These are phyloP conservation scores for Muschampia plurimacula DNA, from an alignment of 2,888 invertebrate genomes.

Conservation along the genomic window DNA sequence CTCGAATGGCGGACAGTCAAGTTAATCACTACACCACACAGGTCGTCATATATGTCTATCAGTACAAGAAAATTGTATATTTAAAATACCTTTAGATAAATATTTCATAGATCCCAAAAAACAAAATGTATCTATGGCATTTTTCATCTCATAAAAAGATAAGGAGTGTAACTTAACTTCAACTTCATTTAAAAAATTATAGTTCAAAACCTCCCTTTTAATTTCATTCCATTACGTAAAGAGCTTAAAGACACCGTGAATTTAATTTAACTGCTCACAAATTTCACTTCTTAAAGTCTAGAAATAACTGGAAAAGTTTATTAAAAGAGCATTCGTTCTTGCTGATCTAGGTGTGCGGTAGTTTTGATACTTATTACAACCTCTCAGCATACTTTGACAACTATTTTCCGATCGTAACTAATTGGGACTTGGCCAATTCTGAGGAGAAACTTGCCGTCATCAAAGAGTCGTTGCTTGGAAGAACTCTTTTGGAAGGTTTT, in stretches of 20 bases:
- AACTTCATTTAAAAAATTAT: slow-evolving; percentile 21
- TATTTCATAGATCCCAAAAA: not conserved
- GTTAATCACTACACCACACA: no score
- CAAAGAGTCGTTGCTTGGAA: slow-evolving; percentile 27
- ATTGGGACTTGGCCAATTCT: slow-evolving; percentile 33
- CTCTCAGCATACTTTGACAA: slow-evolving; percentile 29
- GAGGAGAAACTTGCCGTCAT: slow-evolving; percentile 26
- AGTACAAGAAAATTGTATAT: no score
- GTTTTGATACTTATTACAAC: slow-evolving; percentile 21
- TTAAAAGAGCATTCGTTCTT: slow-evolving; percentile 9
- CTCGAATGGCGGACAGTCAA: no score
- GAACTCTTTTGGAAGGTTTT: slow-evolving; percentile 23
- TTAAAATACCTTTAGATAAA: not conserved
- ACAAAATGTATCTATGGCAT: no score
- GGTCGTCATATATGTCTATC: no score
- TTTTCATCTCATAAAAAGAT: slow-evolving; percentile 11
- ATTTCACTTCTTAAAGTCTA: slow-evolving; percentile 25
- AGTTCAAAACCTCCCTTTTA: slow-evolving; percentile 20
- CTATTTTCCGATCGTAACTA: slow-evolving; percentile 29
- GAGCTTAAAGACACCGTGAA: slow-evolving; percentile 27
- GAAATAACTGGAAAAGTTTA: slow-evolving; percentile 21
- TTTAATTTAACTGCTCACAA: slow-evolving; percentile 33
- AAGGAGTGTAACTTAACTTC: not conserved
- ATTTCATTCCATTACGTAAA: slow-evolving; percentile 31
- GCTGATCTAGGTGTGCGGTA: not conserved